Evolutionary conservation across 2,113 vertebrate species (phyloP), one percentile per base, ranked within the genome.

Genomic region (Ciconia boyciana): DNA sequence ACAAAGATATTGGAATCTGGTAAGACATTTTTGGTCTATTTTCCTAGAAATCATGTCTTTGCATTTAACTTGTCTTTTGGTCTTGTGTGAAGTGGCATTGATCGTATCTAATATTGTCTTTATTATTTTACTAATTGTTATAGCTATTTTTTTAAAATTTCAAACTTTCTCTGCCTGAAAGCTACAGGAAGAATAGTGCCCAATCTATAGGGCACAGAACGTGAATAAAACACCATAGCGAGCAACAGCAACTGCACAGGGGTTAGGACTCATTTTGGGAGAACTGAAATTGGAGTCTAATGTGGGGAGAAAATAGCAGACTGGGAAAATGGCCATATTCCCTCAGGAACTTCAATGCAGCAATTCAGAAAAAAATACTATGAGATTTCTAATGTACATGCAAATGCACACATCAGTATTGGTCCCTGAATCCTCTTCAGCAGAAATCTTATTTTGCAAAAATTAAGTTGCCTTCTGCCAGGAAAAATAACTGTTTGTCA

Each of bases 371-470:
- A 89, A 92, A 87, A 76, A 41, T 52, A 46, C 16, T 29, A 26
- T 78, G 54, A 91, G 69, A 71, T 94, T 76, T 89, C 54, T 86
- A 52, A 82, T 52, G 51, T 65, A 24, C 66, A 48, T 87, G 36
- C 18, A 60, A 78, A 92, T 51, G 32, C 76, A 95, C 39, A 70
- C 36, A 68, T 95, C 52, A 62, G 58, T 90, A 87, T 91, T 80
- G 71, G 55, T 83, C 77, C 65, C 92, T 72, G n/a, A 69, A 76
- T 79, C 43, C 57, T 95, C 71, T 92, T 87, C 81, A 95, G 83
- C 55, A 92, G 82, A 64, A 88, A 83, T 86, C 87, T 96, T 96
- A 83, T 94, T 96, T 89, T 89, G 86, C 74, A 96, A 96, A 95
- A 97, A 97, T 96, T 81, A 97, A 94, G 87, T 92, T 89, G 71